phyloP scores from a whole-genome alignment of 2,113 vertebrate species.

The Dinomys branickii region DNA sequence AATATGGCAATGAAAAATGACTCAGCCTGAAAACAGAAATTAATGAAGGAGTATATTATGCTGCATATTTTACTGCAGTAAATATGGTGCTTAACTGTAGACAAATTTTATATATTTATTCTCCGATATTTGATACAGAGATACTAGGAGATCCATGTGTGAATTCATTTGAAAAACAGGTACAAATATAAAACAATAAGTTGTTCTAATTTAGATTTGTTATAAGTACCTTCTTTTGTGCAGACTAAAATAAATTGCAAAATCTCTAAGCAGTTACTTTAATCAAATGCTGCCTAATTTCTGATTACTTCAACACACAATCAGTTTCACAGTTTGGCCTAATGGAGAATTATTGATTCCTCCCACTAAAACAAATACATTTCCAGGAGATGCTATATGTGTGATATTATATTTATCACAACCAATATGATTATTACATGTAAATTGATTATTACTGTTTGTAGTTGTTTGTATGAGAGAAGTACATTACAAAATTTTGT shows the following conservation, averaged over 20 bases:
- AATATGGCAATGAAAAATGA: not conserved
- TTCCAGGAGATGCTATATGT: slow-evolving; percentile 83
- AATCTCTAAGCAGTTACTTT: slow-evolving; percentile 79
- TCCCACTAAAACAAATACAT: slow-evolving; percentile 81
- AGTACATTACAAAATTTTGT: slow-evolving; percentile 73
- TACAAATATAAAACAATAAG: slow-evolving; percentile 33
- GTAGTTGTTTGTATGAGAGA: slow-evolving; percentile 76
- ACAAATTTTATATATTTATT: not conserved
- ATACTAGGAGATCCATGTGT: not conserved
- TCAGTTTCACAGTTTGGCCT: slow-evolving; percentile 79
- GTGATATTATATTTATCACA: slow-evolving; percentile 84
- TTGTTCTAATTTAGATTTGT: slow-evolving; percentile 48
- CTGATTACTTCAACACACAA: slow-evolving; percentile 82
- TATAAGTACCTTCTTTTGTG: slow-evolving; percentile 70
- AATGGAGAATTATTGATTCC: slow-evolving; percentile 85
- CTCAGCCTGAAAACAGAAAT: not conserved
- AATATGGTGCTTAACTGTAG: not conserved
- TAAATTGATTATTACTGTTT: slow-evolving; percentile 83
- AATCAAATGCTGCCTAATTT: slow-evolving; percentile 83
- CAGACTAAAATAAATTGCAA: slow-evolving; percentile 75
- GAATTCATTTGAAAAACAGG: not conserved
- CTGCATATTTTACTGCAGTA: not conserved
- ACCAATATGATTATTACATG: slow-evolving; percentile 82
- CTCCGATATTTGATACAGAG: not conserved
- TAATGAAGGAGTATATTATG: not conserved